Conservation (phyloP, 1,140 invertebrate genomes). For the Pseudobourletiella spinata region DNA sequence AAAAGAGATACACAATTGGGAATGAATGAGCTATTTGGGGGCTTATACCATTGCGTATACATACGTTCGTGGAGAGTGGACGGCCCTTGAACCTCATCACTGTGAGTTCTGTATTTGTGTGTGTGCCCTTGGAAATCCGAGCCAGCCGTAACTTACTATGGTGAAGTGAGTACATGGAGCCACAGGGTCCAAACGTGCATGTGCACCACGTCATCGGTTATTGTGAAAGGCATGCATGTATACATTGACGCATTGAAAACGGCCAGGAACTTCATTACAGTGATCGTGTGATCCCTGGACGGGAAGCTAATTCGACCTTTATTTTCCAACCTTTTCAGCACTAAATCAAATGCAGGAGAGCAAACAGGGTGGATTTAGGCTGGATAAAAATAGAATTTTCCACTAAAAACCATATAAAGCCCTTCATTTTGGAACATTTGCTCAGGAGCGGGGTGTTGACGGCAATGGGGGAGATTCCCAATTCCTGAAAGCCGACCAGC, state of each 20-base stretch:
- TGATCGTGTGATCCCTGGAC: background rate
- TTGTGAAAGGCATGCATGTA: background rate
- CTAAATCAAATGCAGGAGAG: constrained; percentile 1
- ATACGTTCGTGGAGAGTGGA: background rate
- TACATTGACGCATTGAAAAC: background rate
- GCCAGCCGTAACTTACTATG: too few species aligned
- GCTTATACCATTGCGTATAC: background rate
- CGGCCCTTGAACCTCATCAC: background rate
- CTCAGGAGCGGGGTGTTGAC: too few species aligned
- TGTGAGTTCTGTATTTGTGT: background rate
- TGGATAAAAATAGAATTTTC: background rate
- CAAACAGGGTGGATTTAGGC: background rate
- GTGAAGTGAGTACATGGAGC: too few species aligned
- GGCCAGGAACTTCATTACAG: background rate
- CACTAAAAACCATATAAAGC: background rate
- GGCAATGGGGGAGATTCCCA: too few species aligned
- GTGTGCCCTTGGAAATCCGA: too few species aligned
- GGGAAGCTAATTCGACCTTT: constrained; percentile 24
- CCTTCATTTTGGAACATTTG: background rate
- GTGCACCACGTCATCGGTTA: background rate
- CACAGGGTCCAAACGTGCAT: too few species aligned
- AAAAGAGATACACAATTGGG: constrained; percentile 21
- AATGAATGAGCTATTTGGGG: background rate
- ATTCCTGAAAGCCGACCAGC: too few species aligned
- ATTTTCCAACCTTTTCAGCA: constrained; percentile 2